phyloP scores from a whole-genome alignment of 2,113 vertebrate species.

The Plecotus auritus region DNA sequence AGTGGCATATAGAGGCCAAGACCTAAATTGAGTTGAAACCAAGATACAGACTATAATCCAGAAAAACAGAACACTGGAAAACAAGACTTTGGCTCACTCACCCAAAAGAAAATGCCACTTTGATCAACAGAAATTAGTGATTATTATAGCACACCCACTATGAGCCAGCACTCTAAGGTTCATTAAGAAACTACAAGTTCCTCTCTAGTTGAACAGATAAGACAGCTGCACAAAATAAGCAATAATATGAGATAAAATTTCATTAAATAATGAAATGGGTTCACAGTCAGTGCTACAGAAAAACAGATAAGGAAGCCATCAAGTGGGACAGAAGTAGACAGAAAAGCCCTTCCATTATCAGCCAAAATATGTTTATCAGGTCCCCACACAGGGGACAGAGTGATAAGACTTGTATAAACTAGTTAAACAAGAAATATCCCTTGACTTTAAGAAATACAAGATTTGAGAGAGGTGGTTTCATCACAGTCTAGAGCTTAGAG shows the following conservation, averaged over 20 bases:
- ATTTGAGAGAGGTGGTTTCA: not conserved
- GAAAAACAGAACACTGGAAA: not conserved
- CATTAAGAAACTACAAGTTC: not conserved
- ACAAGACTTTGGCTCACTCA: not conserved
- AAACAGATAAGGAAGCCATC: slow-evolving; percentile 39
- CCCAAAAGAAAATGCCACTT: not conserved
- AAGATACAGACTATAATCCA: not conserved
- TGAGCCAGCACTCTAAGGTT: not conserved
- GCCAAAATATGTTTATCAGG: slow-evolving; percentile 31
- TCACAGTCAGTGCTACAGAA: slow-evolving; percentile 6
- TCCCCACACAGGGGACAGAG: not conserved
- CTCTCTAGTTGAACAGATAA: not conserved
- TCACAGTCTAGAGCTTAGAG: not conserved
- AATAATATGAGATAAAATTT: slow-evolving; percentile 36
- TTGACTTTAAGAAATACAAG: slow-evolving; percentile 18
- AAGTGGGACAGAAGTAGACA: slow-evolving; percentile 16
- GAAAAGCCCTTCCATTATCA: slow-evolving; percentile 27
- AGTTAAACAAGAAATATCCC: slow-evolving; percentile 34
- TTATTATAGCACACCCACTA: not conserved
- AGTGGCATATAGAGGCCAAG: not conserved
- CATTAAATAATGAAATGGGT: slow-evolving; percentile 55
- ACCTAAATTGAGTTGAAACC: not conserved
- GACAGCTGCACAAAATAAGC: slow-evolving; percentile 34
- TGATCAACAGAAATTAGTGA: not conserved
- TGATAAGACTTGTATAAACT: not conserved